These are phyloP conservation scores for Seira ritae DNA, from an alignment of 2,888 invertebrate genomes.

Conservation along the genomic window DNA sequence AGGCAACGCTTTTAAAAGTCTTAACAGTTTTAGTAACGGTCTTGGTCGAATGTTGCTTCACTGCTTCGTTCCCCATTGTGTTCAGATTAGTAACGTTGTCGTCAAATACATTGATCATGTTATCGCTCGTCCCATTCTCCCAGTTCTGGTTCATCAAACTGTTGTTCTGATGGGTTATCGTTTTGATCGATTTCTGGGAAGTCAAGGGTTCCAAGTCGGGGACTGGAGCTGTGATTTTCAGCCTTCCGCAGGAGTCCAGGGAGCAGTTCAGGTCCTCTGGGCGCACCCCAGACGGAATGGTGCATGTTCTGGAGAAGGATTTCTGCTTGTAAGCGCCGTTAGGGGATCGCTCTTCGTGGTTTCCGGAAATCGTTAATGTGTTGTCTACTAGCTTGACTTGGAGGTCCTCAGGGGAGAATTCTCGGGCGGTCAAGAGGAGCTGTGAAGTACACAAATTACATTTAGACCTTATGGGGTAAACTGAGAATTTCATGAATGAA, in stretches of 20 bases:
- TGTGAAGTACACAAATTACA: neutral
- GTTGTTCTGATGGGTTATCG: conserved; percentile 13
- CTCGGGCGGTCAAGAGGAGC: conserved; percentile 38
- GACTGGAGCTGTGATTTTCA: conserved; percentile 36
- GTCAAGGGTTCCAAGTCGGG: conserved; percentile 32
- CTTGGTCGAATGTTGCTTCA: conserved; percentile 7
- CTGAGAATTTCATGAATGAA: neutral
- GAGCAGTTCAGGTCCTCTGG: conserved; percentile 53
- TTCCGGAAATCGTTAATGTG: conserved; percentile 45
- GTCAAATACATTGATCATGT: neutral
- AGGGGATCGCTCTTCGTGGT: conserved; percentile 44
- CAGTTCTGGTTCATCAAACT: conserved; percentile 23
- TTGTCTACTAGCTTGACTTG: conserved; percentile 58
- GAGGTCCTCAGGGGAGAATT: conserved; percentile 58
- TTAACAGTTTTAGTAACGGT: conserved; percentile 36
- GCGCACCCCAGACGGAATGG: conserved; percentile 54
- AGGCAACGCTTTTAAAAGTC: conserved; percentile 38
- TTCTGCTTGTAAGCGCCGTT: conserved; percentile 26
- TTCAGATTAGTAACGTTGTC: neutral
- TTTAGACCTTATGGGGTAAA: neutral
- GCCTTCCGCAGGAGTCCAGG: conserved; percentile 30
- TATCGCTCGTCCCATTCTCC: neutral
- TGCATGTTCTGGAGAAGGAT: conserved; percentile 57
- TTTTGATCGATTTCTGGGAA: conserved; percentile 58
- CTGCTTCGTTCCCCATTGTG: neutral